Evolutionary conservation across 2,888 invertebrate species (phyloP), one percentile per base, ranked within the genome.

Genomic region (Meghimatium bilineatum): DNA sequence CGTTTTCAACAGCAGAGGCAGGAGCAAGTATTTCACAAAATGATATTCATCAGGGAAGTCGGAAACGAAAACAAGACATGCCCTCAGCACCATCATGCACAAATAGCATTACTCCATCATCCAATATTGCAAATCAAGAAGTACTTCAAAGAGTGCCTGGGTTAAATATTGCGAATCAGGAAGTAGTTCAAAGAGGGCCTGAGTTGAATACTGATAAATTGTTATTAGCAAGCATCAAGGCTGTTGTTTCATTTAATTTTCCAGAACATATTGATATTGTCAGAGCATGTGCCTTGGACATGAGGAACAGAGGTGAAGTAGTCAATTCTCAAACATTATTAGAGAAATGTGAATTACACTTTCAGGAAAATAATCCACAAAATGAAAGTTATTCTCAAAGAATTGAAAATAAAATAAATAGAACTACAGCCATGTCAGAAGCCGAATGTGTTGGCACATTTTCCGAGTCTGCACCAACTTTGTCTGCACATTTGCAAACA

Each of bases 31-130:
- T 17, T 74, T 32, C 32, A 32, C 74, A 74, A 52, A 72, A 29
- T 72, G 72, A 72, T n/a, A 49, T 23, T 32, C 74, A 34, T 32
- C 52, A 52, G 52, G 32, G 52, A 32, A 52, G 32, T 32, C 74
- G 52, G 32, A 52, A 52, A 23, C 49, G 52, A 49, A 74, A 52
- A 52, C 74, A 74, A 74, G 23, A 74, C 52, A 74, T 74, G 74
- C 74, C 49, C 10, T 72, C 49, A 52, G 2, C 52, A 52, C 29
- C 74, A 32, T 32, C 52, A 52, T 29, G 32, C 10, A 5, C 29
- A 29, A 49, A 29, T 38, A 20, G 44, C 44, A 29, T n/a, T 8
- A 38, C n/a, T 12, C 6, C 49, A 49, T 26, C 44, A 44, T 12
- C 29, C n/a, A n/a, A n/a, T n/a, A n/a, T n/a, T n/a, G n/a, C n/a